Conservation (phyloP, 2,113 vertebrate species). For the Anser brachyrhynchus region DNA sequence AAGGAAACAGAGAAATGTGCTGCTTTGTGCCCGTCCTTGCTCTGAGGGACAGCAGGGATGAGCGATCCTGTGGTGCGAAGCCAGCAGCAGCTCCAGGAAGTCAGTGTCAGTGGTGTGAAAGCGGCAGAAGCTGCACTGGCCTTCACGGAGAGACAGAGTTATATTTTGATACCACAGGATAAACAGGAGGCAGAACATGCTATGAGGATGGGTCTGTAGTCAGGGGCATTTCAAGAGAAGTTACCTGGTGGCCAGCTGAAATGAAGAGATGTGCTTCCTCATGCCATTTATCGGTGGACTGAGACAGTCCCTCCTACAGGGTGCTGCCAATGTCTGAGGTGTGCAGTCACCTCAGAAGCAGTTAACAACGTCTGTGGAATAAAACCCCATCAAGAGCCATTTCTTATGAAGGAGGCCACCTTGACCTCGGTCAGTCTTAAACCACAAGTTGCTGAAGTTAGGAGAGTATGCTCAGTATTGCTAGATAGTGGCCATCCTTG, state of each 20-base stretch:
- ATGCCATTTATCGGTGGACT: too few species aligned
- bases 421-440: neutral
- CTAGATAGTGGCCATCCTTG: neutral
- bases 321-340: neutral
- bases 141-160: neutral
- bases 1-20: neutral
- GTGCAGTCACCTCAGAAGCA: neutral
- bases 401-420: too few species aligned
- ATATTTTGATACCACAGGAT: neutral
- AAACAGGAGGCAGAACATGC: neutral
- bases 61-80: neutral
- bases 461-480: neutral
- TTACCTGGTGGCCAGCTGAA: neutral
- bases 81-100: neutral
- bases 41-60: neutral
- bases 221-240: neutral
- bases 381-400: neutral
- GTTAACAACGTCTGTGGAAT: too few species aligned
- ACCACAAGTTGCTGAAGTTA: neutral
- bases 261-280: neutral
- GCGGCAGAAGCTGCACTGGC: too few species aligned
- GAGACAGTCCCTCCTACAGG: neutral
- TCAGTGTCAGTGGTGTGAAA: neutral
- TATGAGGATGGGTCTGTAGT: neutral
- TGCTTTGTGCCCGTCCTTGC: neutral